A percentile compares a stretch with the other conserved stretches of the same genome.
These are phyloP conservation scores for Ecliptopera silaceata DNA, from an alignment of 2,888 invertebrate genomes.

Conservation along the genomic window DNA sequence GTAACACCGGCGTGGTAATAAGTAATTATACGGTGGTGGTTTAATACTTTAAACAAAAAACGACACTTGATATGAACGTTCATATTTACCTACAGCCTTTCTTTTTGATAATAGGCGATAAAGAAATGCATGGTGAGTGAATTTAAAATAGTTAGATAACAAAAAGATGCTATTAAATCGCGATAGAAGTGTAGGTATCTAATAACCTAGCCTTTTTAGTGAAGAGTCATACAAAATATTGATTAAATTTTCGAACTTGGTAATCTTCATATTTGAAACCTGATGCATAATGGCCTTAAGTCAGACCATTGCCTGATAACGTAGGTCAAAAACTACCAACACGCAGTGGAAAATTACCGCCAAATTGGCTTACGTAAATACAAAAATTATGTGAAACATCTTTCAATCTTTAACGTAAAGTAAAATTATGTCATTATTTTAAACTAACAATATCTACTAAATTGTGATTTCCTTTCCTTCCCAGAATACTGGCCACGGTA, in stretches of 20 bases:
- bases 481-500: too few species aligned
- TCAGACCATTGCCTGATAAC: conserved; percentile 7
- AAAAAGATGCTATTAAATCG: too few species aligned
- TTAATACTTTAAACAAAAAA: conserved; percentile 17
- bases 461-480: too few species aligned
- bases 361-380: background rate
- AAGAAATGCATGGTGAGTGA: too few species aligned
- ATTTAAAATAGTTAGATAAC: too few species aligned
- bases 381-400: background rate
- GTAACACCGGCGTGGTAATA: conserved; percentile 18
- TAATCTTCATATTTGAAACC: too few species aligned
- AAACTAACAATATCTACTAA: too few species aligned
- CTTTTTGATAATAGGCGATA: too few species aligned
- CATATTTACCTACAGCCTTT: background rate
- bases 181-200: too few species aligned
- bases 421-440: background rate
- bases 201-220: too few species aligned
- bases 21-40: conserved; percentile 9
- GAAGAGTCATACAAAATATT: too few species aligned
- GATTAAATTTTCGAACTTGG: too few species aligned
- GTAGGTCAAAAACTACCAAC: conserved; percentile 14
- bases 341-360: conserved; percentile 8
- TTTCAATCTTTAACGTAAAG: background rate
- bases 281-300: conserved; percentile 11
- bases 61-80: conserved; percentile 11